Evolutionary conservation across 1,140 invertebrate genomes (phyloP), one percentile per base, ranked within the genome.

Genomic region (Solenopsis fugax): DNA sequence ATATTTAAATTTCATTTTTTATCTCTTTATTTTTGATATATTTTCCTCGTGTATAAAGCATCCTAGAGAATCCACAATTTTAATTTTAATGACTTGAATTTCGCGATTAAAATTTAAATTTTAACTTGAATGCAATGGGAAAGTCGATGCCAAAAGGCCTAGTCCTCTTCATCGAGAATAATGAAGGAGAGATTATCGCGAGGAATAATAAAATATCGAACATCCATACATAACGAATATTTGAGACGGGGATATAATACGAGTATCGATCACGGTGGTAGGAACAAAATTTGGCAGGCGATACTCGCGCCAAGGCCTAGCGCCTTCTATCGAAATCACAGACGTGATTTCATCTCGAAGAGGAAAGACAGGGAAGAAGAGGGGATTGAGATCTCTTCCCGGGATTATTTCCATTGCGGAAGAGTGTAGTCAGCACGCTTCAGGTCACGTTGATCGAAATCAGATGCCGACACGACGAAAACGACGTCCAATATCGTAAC

Each of bases 401-500:
- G 12, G 4, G n/a, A 67, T 52, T 80, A 80, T 62, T 77, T 77
- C 56, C 16, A 76, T 76, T 48, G 62, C 18, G n/a, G 13, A 67
- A 67, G 13, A 80, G 45, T 58, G 3, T 50, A 80, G 48, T 54
- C 60, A 41, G 77, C 58, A 16, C 45, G 34, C 37, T 24, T 48
- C 45, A 16, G 4, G 5, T 58, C 18, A 37, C n/a, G 13, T 65
- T 18, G n/a, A 80, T 67, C n/a, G 4, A 80, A 80, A 67, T 80
- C 45, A 41, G 13, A 67, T 12, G 24, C 12, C 60, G 58, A 77
- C 24, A 77, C 2, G 45, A 67, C 13, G 13, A 37, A 52, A 80
- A n/a, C n/a, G n/a, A 54, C 52, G 48, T 48, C 6, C 1, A 34
- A 52, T 10, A 7, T 52, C 29, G 48, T 65, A 67, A 80, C 24